phyloP scores from a whole-genome alignment of 2,888 invertebrate species.

The Mythimna pallens region DNA sequence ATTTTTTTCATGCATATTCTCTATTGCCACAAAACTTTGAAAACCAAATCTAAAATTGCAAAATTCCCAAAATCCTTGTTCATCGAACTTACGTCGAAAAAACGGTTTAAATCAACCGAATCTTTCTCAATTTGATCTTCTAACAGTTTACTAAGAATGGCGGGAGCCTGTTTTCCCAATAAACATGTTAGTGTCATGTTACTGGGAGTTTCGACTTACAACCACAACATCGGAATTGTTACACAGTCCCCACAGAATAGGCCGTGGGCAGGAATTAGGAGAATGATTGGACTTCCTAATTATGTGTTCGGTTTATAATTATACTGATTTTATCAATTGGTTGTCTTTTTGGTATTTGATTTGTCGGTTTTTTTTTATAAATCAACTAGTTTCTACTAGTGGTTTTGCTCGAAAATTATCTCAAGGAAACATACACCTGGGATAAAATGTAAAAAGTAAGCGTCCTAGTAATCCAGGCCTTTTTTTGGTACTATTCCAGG shows the following conservation, averaged over 20 bases:
- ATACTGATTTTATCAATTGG: constrained; percentile 18
- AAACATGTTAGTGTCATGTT: constrained; percentile 74
- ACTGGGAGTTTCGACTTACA: constrained; percentile 73
- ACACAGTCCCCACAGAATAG: constrained; percentile 53
- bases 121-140: constrained; percentile 26
- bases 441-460: no score
- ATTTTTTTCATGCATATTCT: no score
- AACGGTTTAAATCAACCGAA: constrained; percentile 33
- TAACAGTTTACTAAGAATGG: constrained; percentile 64
- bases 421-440: no score
- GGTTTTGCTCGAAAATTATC: no score
- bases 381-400: no score
- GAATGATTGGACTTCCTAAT: constrained; percentile 42
- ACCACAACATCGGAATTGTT: constrained; percentile 71
- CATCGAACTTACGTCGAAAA: constrained; percentile 12
- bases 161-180: constrained; percentile 72
- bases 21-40: background rate
- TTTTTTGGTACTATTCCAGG: background rate
- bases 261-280: constrained; percentile 20
- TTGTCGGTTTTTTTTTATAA: no score
- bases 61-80: constrained; percentile 14
- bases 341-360: no score
- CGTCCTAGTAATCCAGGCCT: no score
- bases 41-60: background rate
- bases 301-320: constrained; percentile 24